A percentile compares a stretch with the other conserved stretches of the same genome.
Conservation (phyloP, 2,797 vertebrate species). For the Decapterus maruadsi region DNA sequence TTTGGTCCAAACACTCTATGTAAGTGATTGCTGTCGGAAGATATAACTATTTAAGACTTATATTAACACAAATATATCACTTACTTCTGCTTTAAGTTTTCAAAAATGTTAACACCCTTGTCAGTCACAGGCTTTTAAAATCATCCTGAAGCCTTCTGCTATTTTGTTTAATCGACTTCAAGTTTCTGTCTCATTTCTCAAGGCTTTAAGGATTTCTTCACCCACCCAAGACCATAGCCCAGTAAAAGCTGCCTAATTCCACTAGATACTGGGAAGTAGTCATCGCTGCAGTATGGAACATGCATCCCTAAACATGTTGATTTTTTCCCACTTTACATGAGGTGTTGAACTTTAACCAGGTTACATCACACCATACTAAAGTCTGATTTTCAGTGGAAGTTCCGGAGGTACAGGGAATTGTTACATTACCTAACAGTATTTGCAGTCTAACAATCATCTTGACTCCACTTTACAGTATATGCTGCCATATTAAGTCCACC, state of each 20-base stretch:
- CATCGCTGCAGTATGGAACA: constrained; percentile 20
- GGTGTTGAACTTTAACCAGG: background rate
- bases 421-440: background rate
- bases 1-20: too few species aligned
- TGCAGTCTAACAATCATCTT: background rate
- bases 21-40: too few species aligned
- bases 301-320: constrained; percentile 9
- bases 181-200: constrained; percentile 14
- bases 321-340: background rate
- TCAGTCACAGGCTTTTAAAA: too few species aligned
- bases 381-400: constrained; percentile 9
- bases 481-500: background rate
- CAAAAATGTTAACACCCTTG: too few species aligned
- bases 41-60: too few species aligned
- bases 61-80: too few species aligned
- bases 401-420: background rate
- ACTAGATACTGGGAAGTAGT: constrained; percentile 4
- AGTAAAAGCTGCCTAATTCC: constrained; percentile 39
- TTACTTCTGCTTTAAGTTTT: too few species aligned
- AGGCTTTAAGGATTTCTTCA: constrained; percentile 26
- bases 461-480: background rate
- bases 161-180: constrained; percentile 33
- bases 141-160: background rate
- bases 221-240: constrained; percentile 7
- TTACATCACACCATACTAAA: background rate